A percentile compares a stretch with the other conserved stretches of the same genome.
Evolutionary conservation across 2,888 invertebrate species (phyloP).

Genomic region (Phyllotreta striolata): DNA sequence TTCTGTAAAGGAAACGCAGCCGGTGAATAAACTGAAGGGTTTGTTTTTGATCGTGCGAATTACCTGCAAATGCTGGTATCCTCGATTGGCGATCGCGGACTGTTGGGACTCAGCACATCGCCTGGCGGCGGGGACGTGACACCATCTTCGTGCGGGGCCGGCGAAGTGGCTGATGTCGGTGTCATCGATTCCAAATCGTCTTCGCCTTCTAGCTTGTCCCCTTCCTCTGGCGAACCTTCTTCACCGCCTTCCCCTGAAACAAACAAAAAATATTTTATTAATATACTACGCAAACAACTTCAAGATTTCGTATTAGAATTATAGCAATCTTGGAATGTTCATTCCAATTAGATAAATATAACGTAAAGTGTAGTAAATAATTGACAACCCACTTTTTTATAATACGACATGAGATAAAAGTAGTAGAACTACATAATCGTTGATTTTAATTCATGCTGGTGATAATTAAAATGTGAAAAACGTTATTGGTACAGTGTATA

Average conservation of each 20-base stretch:
- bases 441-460: not conserved
- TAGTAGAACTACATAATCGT: no score
- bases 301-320: no score
- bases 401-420: no score
- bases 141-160: conserved; percentile 57
- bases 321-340: not conserved
- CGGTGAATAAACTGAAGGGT: not conserved
- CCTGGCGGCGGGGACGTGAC: conserved; percentile 57
- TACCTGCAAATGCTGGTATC: conserved; percentile 46
- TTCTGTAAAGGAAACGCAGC: conserved; percentile 70
- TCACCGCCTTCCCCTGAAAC: conserved; percentile 69
- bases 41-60: not conserved
- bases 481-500: not conserved
- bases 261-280: conserved; percentile 13
- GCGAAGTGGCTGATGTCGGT: conserved; percentile 59
- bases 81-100: conserved; percentile 55
- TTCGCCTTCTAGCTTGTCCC: conserved; percentile 61
- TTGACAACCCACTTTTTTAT: no score
- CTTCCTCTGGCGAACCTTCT: conserved; percentile 61
- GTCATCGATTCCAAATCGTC: conserved; percentile 61
- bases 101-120: conserved; percentile 56
- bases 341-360: no score
- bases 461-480: conserved; percentile 1
- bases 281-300: no score
- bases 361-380: no score